Base-by-base conservation (phyloP, 2,888 invertebrate species). In the Drosophila mercatorum region DNA sequence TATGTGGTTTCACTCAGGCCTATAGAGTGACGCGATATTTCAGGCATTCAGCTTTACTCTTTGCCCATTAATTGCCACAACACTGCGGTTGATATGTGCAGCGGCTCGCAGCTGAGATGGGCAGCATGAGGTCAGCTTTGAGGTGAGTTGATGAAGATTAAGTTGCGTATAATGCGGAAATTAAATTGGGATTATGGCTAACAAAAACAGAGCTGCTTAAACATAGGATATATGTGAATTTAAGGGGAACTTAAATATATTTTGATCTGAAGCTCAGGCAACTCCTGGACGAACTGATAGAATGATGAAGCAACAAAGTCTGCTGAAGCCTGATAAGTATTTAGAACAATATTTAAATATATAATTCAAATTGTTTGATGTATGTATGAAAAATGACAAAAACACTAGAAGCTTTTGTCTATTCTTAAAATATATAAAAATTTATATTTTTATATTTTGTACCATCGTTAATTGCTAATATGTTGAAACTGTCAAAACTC, bases 1-100 rank as follows among this genome's bases (percentile, higher is more conserved):
- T 46, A 40, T 52, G 43, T 14, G 62, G 38, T 28, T 31, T 49
- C 49, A 51, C 57, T 63, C 60, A 61, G 46, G 68, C 64, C 79
- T 63, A 55, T 52, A 59, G 28, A 60, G 49, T 49, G 11, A 44
- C 10, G 4, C 28, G 17, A 14, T 28, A 44, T 28, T 69, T 34
- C 17, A 36, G 10, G 38, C 43, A 43, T 10, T 31, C 17, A 11
- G 17, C 7, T n/a, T 10, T n/a, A 14, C 43, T 58, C 14, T 52
- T 53, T 46, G 22, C 28, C 47, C 41, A 49, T 40, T 44, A 40
- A 44, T 38, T n/a, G 36, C 28, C 43, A 5, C 40, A 12, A 22
- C 7, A 14, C n/a, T 17, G 47, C 11, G 38, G 6, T 40, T 52
- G 26, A 22, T 10, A 17, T 22, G 22, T 40, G 38, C 12, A 31